phyloP scores from a whole-genome alignment of 2,113 vertebrate species.

The Peromyscus polionotus region DNA sequence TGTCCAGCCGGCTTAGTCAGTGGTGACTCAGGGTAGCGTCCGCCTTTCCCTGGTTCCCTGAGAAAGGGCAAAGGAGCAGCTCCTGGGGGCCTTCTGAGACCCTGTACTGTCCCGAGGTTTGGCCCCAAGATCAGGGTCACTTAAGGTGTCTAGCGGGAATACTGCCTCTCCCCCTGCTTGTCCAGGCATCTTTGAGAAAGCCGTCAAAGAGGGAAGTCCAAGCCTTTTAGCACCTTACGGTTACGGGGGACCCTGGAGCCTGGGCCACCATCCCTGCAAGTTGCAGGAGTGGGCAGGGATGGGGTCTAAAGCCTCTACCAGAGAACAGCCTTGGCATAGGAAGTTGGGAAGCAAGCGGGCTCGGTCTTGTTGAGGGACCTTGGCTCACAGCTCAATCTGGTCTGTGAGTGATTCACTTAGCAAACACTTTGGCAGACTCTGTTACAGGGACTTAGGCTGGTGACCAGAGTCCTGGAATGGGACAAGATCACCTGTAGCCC shows the following conservation, averaged over 20 bases:
- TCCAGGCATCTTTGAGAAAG: neutral
- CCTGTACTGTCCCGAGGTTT: neutral
- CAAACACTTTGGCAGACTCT: neutral
- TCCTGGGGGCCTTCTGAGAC: neutral
- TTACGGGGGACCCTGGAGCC: neutral
- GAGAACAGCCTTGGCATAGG: neutral
- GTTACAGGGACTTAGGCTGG: neutral
- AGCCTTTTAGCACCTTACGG: neutral
- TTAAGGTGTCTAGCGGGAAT: neutral
- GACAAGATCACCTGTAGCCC: neutral
- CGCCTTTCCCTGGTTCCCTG: neutral
- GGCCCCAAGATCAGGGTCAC: neutral
- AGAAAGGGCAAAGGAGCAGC: neutral
- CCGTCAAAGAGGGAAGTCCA: neutral
- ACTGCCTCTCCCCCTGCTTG: neutral
- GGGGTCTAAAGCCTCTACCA: neutral
- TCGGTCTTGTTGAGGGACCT: neutral
- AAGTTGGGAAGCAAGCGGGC: neutral
- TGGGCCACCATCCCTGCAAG: neutral
- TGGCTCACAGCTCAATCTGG: neutral
- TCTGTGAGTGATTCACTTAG: neutral
- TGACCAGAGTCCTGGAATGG: neutral
- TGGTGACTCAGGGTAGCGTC: conserved; percentile 59
- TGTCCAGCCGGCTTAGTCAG: conserved; percentile 46
- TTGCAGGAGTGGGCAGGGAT: neutral